Conservation (phyloP, 2,113 vertebrate species). For the Rhizomys pruinosus region DNA sequence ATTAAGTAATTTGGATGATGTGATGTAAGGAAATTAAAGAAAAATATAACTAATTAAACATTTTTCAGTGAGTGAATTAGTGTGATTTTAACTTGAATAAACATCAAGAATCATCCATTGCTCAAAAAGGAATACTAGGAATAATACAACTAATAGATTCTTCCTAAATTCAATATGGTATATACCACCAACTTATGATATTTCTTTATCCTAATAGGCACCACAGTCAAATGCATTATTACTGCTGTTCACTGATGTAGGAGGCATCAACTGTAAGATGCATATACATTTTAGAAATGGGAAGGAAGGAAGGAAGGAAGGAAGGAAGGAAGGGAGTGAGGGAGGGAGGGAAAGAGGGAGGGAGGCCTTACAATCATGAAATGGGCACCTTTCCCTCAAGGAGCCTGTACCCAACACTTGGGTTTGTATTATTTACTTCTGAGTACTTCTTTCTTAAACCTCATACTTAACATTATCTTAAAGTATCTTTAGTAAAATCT, state of each 20-base stretch:
- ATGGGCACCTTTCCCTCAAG: neutral
- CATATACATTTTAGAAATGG: slow-evolving; percentile 6
- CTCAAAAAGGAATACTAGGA: neutral
- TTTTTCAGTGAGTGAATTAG: neutral
- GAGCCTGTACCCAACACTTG: neutral
- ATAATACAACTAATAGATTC: neutral
- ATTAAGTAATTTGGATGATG: neutral
- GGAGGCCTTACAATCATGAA: neutral
- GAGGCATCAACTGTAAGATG: neutral
- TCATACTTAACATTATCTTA: neutral
- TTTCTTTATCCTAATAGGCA: neutral
- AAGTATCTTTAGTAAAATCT: neutral
- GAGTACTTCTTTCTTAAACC: neutral
- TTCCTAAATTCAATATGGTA: neutral
- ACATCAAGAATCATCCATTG: neutral
- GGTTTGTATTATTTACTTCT: neutral
- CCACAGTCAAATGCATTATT: neutral
- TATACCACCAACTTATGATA: neutral
- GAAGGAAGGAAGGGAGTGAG: neutral
- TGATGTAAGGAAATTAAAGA: neutral
- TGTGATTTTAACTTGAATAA: neutral
- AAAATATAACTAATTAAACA: neutral
- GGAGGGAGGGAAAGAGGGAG: neutral
- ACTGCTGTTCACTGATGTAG: neutral
- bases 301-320: neutral